phyloP scores from a whole-genome alignment of 2,797 vertebrate genomes.

The Cossypha polioptera region DNA sequence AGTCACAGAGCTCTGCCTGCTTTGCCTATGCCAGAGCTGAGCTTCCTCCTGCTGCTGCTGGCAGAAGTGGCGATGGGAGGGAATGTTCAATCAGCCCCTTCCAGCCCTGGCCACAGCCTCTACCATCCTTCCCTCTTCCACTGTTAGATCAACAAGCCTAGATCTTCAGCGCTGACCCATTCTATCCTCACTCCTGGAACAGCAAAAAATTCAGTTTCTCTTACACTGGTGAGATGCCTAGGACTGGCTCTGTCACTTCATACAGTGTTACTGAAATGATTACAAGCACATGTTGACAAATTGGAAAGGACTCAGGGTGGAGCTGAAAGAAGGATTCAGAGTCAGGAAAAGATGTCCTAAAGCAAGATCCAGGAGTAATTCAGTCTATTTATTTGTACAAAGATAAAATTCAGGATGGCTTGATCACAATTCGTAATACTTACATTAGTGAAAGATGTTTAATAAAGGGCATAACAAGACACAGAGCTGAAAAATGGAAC shows the following conservation, averaged over 20 bases:
- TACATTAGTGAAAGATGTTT: not conserved
- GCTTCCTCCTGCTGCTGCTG: not conserved
- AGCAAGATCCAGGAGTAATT: slow-evolving; percentile 1
- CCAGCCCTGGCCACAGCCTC: not conserved
- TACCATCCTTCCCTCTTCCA: not conserved
- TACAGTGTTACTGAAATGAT: not conserved
- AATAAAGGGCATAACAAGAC: not conserved
- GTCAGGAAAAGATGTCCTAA: not conserved
- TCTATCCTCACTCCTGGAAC: not conserved
- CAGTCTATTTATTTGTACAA: not conserved
- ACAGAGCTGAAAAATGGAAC: slow-evolving; percentile 4
- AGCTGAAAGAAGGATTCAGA: not conserved
- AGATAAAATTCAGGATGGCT: not conserved
- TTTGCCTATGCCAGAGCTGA: rapidly evolving
- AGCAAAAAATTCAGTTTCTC: not conserved
- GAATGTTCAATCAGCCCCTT: not conserved
- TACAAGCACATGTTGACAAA: not conserved
- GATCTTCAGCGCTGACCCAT: not conserved
- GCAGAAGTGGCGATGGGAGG: not conserved
- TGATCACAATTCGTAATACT: not conserved
- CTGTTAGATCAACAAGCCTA: not conserved
- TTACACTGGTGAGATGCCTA: not conserved
- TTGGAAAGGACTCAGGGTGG: not conserved
- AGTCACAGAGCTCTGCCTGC: not conserved
- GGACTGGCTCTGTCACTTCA: not conserved